Base-by-base conservation (phyloP, 2,888 invertebrate species). In the Sarcophaga carnaria region DNA sequence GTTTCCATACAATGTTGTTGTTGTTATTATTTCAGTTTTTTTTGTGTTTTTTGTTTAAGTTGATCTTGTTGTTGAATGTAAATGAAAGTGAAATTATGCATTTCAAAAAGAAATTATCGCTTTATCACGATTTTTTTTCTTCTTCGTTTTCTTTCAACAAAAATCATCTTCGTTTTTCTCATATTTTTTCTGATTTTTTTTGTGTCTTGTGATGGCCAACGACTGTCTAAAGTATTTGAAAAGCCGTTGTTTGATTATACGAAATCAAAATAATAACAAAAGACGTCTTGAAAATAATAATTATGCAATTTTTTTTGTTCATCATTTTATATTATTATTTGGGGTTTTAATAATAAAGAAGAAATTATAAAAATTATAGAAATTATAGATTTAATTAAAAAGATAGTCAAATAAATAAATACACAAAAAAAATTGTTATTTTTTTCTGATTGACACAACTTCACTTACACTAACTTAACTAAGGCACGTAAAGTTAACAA, bases 11-110 rank as follows among this genome's bases (percentile, higher is more conserved):
- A 14, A 14, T 54, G 12, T 54, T 54, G 54, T 54, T 54, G 12
- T 54, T 14, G 49, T 49, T 3, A 49, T 14, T 49, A 49, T 22
- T 49, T 49, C 0, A 3, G 14, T 54, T 54, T 17, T 54, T 25
- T 2, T 82, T 17, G 10, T 27, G 14, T 67, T 62, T 27, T 4
- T 17, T 22, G 22, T 71, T 60, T 4, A 17, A 59, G 25, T 67
- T 76, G 79, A 11, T 69, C 60, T 74, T 80, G 4, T 37, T 78
- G 81, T n/a, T 70, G 62, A 20, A 80, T 54, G 54, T 63, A 85
- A 83, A 85, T 80, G 88, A 88, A 88, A 88, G 88, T 88, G 87
- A 87, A 88, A 87, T 87, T 87, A 81, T 86, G 84, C 82, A 87
- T 83, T 85, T 78, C 79, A 81, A 85, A 54, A 85, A 80, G 87